phyloP scores from a whole-genome alignment of 2,797 vertebrate genomes.

The Aphelocoma californica region DNA sequence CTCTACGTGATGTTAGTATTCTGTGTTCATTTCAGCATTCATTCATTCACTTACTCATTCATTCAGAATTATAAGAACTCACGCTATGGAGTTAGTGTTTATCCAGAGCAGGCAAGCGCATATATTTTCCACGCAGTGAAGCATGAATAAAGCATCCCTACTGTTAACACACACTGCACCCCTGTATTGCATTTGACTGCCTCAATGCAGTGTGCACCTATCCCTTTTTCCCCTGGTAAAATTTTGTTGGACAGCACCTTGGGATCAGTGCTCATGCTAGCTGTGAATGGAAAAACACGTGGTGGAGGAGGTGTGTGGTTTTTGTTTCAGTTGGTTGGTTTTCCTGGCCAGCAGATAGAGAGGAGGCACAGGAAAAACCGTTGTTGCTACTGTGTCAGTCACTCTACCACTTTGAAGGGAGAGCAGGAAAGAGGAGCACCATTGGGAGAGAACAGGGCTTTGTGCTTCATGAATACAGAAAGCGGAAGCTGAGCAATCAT shows the following conservation, averaged over 20 bases:
- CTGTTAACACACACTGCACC: accelerated
- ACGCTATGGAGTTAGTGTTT: neutral
- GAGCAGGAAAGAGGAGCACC: neutral
- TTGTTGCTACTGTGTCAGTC: neutral
- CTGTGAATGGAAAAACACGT: neutral
- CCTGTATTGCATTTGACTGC: neutral
- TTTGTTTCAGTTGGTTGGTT: neutral
- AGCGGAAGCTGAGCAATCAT: neutral
- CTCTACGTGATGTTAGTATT: neutral
- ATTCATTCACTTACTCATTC: neutral
- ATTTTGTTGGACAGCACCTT: neutral
- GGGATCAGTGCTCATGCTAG: neutral
- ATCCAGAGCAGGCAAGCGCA: neutral
- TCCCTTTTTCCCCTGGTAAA: neutral
- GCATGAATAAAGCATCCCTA: neutral
- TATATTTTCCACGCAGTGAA: neutral
- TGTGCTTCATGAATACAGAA: neutral
- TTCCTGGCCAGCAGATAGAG: neutral
- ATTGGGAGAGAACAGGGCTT: neutral
- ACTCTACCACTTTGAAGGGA: neutral
- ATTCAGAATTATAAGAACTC: neutral
- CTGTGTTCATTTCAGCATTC: neutral
- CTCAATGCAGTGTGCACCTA: neutral
- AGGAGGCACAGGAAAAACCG: neutral
- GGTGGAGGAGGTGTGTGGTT: neutral